Evolutionary conservation across 2,797 vertebrate species (phyloP).

Genomic region (Macropus fuliginosus): DNA sequence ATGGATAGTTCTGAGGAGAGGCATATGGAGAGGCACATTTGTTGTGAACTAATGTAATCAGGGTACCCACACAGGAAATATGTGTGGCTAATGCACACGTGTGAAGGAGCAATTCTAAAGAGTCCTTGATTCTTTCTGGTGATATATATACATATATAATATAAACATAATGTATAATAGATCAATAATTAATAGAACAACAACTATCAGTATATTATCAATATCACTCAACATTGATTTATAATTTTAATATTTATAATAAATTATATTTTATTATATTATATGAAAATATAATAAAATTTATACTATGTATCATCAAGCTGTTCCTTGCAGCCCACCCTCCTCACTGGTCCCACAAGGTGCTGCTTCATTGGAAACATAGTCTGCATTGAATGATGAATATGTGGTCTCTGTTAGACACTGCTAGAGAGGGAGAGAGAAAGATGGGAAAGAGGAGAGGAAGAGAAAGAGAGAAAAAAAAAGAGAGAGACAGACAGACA

Average conservation of each 20-base stretch:
- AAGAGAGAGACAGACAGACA: background rate
- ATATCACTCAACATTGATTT: background rate
- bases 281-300: no score
- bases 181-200: background rate
- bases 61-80: background rate
- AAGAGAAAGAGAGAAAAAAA: background rate
- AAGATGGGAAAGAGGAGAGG: background rate
- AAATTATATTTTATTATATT: no score
- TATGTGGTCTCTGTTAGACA: background rate
- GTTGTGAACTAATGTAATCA: background rate
- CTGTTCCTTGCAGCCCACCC: background rate
- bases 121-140: background rate
- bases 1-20: background rate
- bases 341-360: background rate
- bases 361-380: background rate
- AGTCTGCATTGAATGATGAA: background rate
- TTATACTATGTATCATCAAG: background rate
- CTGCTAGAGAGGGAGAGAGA: no score
- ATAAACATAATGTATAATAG: background rate
- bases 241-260: no score
- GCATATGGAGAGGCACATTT: background rate
- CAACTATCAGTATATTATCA: background rate
- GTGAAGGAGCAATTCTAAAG: background rate
- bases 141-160: background rate
- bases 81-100: background rate